Percentiles rank a stretch among this genome's conserved stretches.
These are phyloP conservation scores for Oegoconia quadripuncta DNA, from an alignment of 2,888 invertebrate genomes.

Conservation along the genomic window DNA sequence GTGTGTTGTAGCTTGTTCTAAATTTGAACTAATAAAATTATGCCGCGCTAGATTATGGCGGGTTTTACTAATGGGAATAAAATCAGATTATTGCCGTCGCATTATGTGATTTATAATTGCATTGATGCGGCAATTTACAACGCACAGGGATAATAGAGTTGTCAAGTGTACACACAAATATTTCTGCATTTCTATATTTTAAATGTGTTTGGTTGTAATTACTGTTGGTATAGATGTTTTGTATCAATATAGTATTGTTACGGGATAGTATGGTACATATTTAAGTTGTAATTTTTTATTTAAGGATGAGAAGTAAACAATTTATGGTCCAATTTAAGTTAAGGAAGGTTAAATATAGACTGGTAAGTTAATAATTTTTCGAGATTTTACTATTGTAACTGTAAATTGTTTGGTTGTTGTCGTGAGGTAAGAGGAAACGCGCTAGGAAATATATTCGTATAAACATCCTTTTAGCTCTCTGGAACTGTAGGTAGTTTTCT, in stretches of 20 bases:
- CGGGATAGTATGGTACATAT: constrained; percentile 26
- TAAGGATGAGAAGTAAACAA: constrained; percentile 36
- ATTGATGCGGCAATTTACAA: no score
- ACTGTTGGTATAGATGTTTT: background rate
- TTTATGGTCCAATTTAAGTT: constrained; percentile 61
- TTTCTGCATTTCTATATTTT: background rate
- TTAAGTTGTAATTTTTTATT: constrained; percentile 39
- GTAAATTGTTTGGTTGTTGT: background rate
- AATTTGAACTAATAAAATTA: no score
- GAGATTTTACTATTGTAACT: constrained; percentile 18
- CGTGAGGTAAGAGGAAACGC: background rate
- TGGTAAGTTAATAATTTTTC: constrained; percentile 32
- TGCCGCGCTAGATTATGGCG: no score
- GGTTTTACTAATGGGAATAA: no score
- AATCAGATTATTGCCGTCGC: no score
- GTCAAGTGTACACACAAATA: no score
- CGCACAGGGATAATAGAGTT: no score
- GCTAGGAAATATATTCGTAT: background rate
- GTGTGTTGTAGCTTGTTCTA: no score
- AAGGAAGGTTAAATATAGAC: constrained; percentile 44
- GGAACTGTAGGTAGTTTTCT: no score
- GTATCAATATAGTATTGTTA: constrained; percentile 15
- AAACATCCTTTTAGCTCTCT: no score
- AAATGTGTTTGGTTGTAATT: background rate
- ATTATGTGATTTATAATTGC: no score